Conservation (phyloP, 2,797 vertebrate genomes). For the Peromyscus nudipes region DNA sequence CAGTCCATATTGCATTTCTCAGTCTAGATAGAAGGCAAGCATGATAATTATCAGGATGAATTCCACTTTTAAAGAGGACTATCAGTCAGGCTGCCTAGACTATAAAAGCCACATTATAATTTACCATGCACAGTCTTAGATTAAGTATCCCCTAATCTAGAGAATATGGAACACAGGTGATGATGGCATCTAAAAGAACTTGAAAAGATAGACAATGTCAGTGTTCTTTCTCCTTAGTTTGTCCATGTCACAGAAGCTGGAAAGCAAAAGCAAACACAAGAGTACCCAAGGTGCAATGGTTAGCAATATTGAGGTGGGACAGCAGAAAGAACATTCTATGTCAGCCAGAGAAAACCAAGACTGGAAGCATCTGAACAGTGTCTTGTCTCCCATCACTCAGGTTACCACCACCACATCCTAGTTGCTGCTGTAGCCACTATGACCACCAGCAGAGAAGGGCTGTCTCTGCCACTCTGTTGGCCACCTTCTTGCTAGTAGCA, state of each 20-base stretch:
- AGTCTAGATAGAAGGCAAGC: not conserved
- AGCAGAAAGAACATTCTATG: not conserved
- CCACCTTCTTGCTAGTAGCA: not conserved
- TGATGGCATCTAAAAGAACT: not conserved
- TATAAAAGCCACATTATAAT: not conserved
- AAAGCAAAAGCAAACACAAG: not conserved
- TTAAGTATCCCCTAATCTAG: not conserved
- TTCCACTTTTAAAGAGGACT: not conserved
- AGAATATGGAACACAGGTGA: not conserved
- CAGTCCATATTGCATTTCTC: not conserved
- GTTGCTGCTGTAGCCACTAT: not conserved
- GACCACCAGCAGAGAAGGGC: not conserved
- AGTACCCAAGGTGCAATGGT: not conserved
- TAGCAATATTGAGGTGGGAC: not conserved
- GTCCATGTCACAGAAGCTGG: not conserved
- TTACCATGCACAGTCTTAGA: not conserved
- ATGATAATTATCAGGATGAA: not conserved
- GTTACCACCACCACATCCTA: not conserved
- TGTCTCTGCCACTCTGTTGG: not conserved
- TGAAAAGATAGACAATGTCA: not conserved
- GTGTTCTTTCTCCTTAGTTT: not conserved
- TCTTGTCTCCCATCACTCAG: not conserved
- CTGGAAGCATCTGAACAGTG: too few relatives aligned
- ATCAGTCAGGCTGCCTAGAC: not conserved
- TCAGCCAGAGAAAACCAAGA: not conserved